A percentile compares a stretch with the other conserved stretches of the same genome.
phyloP scores from a whole-genome alignment of 1,140 invertebrate species.

The Drosophila rufa region DNA sequence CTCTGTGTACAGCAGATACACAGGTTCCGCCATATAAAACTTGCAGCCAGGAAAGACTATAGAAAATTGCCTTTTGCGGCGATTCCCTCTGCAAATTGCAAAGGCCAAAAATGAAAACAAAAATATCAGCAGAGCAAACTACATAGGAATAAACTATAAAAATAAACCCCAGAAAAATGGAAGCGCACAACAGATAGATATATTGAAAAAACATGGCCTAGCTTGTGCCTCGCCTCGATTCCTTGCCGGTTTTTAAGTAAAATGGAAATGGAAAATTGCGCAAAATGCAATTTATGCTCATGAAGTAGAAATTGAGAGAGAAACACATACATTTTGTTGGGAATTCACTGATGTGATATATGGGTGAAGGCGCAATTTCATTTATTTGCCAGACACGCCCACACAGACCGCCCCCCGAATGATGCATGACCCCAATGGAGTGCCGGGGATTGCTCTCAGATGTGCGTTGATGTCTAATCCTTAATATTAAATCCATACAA shows the following conservation, averaged over 20 bases:
- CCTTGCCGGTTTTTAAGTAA: conserved; percentile 30
- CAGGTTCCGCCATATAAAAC: conserved; percentile 54
- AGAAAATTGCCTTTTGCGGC: conserved; percentile 72
- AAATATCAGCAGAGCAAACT: conserved; percentile 41
- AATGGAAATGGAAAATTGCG: conserved; percentile 51
- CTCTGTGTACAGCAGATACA: background rate
- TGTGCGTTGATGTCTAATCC: conserved; percentile 72
- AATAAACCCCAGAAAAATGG: conserved; percentile 26
- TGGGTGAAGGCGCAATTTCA: conserved; percentile 36
- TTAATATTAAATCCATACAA: conserved; percentile 79
- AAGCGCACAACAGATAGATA: conserved; percentile 20
- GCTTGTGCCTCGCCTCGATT: conserved; percentile 4
- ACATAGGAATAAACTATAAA: conserved; percentile 48
- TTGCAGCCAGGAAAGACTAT: conserved; percentile 51
- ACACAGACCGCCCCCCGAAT: conserved; percentile 7
- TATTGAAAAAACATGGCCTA: conserved; percentile 54
- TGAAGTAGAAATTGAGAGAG: conserved; percentile 45
- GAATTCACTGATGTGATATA: conserved; percentile 41
- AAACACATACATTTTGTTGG: conserved; percentile 24
- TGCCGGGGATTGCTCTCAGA: conserved; percentile 50
- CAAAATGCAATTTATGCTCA: conserved; percentile 66
- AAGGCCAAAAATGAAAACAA: conserved; percentile 38
- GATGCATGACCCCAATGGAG: conserved; percentile 55
- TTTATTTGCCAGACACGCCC: conserved; percentile 48
- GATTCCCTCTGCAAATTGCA: conserved; percentile 29